Conservation (phyloP, 2,888 invertebrate genomes). For the Coremacera marginata region DNA sequence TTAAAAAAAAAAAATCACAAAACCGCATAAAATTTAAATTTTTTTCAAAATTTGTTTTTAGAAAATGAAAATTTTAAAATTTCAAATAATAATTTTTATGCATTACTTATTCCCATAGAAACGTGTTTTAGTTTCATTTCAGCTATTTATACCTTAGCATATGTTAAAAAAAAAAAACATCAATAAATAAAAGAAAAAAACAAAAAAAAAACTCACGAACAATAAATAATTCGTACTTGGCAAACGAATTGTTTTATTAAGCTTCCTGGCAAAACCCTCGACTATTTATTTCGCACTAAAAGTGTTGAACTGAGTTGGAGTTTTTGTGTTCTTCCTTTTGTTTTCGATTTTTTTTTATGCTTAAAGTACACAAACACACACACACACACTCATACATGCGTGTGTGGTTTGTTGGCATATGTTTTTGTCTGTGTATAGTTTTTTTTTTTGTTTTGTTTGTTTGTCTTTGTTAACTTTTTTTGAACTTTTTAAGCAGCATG, state of each 20-base stretch:
- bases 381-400: slow-evolving; percentile 3
- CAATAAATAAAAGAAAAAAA: not conserved
- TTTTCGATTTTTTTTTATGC: too few species aligned
- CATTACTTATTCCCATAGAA: not conserved
- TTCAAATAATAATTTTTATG: too few species aligned
- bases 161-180: not conserved
- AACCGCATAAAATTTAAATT: too few species aligned
- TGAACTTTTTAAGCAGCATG: slow-evolving; percentile 23
- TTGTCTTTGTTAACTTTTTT: slow-evolving; percentile 23
- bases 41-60: too few species aligned
- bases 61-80: too few species aligned
- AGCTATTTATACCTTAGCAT: not conserved
- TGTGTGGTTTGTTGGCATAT: slow-evolving; percentile 24
- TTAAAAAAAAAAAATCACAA: too few species aligned
- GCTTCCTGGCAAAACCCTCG: slow-evolving; percentile 17
- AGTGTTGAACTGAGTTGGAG: slow-evolving; percentile 35
- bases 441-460: not conserved
- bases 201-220: slow-evolving; percentile 13
- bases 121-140: not conserved
- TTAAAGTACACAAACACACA: not conserved
- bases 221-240: slow-evolving; percentile 39
- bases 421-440: not conserved
- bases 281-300: slow-evolving; percentile 41
- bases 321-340: not conserved
- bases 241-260: slow-evolving; percentile 35